Percentiles rank a stretch among this genome's conserved stretches.
Conservation (phyloP, 2,888 invertebrate genomes). For the Cataglyphis livida region DNA sequence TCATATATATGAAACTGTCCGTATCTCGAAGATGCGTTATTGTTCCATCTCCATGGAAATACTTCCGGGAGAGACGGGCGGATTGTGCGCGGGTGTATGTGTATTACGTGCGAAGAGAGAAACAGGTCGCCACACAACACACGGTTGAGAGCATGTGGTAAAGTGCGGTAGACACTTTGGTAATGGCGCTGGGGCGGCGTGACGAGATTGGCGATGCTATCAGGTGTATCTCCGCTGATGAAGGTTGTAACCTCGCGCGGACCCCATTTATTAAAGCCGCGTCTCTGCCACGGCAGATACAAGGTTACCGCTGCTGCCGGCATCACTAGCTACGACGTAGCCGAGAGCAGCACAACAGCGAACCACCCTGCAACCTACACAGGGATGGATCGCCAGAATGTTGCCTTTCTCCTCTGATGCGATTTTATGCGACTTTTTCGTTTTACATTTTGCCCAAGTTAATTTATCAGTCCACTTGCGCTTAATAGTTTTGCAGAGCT, state of each 20-base stretch:
- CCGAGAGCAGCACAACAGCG: constrained; percentile 5
- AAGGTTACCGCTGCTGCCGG: constrained; percentile 58
- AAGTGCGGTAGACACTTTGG: constrained; percentile 74
- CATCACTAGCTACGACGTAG: constrained; percentile 56
- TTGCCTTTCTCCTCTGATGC: constrained; percentile 40
- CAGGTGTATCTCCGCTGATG: constrained; percentile 81
- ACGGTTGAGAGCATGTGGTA: constrained; percentile 60
- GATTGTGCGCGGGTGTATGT: not conserved
- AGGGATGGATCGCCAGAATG: constrained; percentile 32
- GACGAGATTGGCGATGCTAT: constrained; percentile 82
- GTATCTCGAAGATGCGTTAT: not conserved
- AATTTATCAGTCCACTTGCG: constrained; percentile 39
- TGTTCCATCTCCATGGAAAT: constrained; percentile 22
- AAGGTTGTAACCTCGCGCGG: constrained; percentile 82
- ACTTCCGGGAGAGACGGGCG: constrained; percentile 4
- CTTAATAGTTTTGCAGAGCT: not conserved
- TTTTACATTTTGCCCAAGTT: constrained; percentile 48
- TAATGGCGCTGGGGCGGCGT: constrained; percentile 78
- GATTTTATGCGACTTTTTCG: constrained; percentile 44
- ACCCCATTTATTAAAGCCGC: constrained; percentile 81
- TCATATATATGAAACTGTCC: not conserved
- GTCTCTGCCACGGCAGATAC: constrained; percentile 67
- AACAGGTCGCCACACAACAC: constrained; percentile 53
- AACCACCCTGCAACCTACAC: constrained; percentile 38
- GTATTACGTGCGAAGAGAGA: constrained; percentile 28